Conservation (phyloP, 2,113 vertebrate species). For the Cyprinodon variegatus region DNA sequence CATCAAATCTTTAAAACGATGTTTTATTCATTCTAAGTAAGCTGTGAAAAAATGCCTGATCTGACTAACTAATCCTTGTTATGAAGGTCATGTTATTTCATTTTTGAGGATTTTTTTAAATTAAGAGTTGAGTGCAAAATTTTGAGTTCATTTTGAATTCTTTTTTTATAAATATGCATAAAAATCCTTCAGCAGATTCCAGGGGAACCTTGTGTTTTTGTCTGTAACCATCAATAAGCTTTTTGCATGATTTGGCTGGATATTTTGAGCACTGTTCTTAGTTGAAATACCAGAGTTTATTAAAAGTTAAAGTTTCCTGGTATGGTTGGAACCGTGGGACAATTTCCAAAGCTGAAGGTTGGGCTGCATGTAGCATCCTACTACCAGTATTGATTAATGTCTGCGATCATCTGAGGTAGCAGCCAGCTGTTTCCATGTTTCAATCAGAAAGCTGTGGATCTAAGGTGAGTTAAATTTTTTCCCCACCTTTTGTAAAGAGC, state of each 20-base stretch:
- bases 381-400: neutral
- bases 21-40: too few relatives aligned
- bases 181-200: neutral
- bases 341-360: neutral
- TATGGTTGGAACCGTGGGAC: neutral
- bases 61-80: neutral
- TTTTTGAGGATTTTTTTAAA: neutral
- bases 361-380: neutral
- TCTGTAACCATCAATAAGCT: neutral
- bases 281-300: neutral
- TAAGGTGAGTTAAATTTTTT: too few relatives aligned
- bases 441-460: too few relatives aligned
- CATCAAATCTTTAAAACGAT: too few relatives aligned
- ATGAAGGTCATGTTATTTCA: neutral
- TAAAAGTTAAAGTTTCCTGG: neutral
- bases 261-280: neutral
- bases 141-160: neutral
- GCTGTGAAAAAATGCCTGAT: too few relatives aligned
- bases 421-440: too few relatives aligned
- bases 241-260: neutral
- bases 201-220: neutral
- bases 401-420: neutral
- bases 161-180: neutral
- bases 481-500: neutral
- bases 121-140: neutral